These are phyloP conservation scores for Hydropsyche tenuis DNA, from an alignment of 1,140 invertebrate species.

Conservation along the genomic window DNA sequence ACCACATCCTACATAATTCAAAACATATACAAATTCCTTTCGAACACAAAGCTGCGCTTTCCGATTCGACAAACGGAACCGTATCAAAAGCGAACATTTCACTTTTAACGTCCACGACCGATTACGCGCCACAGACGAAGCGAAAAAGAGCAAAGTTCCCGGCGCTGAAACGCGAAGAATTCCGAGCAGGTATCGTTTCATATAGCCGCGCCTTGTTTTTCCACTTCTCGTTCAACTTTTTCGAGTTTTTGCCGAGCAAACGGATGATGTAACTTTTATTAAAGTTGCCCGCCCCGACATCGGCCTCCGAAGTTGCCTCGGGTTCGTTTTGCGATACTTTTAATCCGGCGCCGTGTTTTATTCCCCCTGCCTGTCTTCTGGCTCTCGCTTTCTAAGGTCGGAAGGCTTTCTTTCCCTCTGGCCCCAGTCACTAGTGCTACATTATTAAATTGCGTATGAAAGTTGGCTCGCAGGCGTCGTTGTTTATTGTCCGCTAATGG, in stretches of 20 bases:
- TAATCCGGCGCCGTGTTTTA: conserved; percentile 38
- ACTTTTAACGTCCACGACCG: too few species aligned
- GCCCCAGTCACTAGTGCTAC: conserved; percentile 8
- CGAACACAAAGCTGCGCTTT: too few species aligned
- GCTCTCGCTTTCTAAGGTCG: too few species aligned
- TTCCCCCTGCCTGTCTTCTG: conserved; percentile 8
- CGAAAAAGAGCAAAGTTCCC: conserved; percentile 21
- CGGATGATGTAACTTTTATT: conserved; percentile 43
- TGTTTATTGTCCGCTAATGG: conserved; percentile 36
- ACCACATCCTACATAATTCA: too few species aligned
- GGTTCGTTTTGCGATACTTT: conserved; percentile 40
- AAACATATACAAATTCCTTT: too few species aligned
- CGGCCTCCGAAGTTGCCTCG: background rate
- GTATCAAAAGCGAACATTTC: too few species aligned
- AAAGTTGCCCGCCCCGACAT: conserved; percentile 25
- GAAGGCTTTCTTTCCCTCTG: too few species aligned
- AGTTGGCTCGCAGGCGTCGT: conserved; percentile 26
- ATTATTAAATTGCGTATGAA: conserved; percentile 42
- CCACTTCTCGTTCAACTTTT: conserved; percentile 20
- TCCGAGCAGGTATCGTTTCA: conserved; percentile 33
- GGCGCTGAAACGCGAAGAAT: conserved; percentile 13
- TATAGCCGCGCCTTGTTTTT: conserved; percentile 29
- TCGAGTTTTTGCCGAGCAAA: conserved; percentile 35
- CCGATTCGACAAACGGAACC: too few species aligned
- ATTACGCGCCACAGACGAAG: too few species aligned